These are phyloP conservation scores for Stenodema calcarata DNA, from an alignment of 2,888 invertebrate genomes.

Conservation along the genomic window DNA sequence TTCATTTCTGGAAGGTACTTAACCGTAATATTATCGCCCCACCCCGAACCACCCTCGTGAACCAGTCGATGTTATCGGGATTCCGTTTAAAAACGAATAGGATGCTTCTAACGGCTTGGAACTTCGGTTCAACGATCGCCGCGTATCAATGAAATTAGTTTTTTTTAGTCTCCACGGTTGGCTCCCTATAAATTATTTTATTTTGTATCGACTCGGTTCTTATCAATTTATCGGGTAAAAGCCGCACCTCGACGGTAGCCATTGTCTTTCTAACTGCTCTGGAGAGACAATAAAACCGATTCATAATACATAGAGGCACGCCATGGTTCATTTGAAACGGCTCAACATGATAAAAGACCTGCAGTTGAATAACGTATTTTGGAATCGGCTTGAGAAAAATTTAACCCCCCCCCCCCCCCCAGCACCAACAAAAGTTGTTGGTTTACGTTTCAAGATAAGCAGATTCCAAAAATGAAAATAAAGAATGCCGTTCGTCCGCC, in stretches of 20 bases:
- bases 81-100: neutral
- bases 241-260: neutral
- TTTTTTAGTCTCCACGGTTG: neutral
- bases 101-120: neutral
- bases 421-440: too few species aligned
- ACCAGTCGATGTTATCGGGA: neutral
- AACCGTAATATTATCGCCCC: neutral
- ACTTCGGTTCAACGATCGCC: neutral
- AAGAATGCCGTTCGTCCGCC: too few species aligned
- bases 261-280: neutral
- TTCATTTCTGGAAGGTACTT: neutral
- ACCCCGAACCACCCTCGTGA: neutral
- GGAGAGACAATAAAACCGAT: neutral
- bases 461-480: too few species aligned
- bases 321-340: neutral
- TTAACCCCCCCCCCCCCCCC: too few species aligned
- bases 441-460: too few species aligned
- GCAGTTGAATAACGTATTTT: too few species aligned
- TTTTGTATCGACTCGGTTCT: neutral
- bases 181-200: neutral
- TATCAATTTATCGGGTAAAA: neutral
- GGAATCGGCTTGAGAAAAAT: too few species aligned
- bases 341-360: too few species aligned
- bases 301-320: neutral
- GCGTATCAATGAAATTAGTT: neutral